Conservation (phyloP, 2,797 vertebrate species). For the Naso thynnoides region DNA sequence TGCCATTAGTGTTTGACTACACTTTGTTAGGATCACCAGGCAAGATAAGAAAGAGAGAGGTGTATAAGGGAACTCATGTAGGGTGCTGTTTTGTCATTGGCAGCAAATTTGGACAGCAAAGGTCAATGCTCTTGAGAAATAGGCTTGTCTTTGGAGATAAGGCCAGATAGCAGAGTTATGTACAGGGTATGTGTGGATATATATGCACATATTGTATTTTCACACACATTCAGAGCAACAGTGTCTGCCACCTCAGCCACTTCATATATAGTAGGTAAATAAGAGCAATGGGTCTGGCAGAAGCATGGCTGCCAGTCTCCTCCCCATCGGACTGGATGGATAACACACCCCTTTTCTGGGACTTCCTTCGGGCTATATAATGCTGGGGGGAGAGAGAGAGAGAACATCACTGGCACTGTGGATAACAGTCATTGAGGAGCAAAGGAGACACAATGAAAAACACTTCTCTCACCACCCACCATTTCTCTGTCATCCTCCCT, state of each 20-base stretch:
- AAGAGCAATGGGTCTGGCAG: background rate
- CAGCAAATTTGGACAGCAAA: slow-evolving; percentile 50
- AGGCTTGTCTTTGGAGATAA: slow-evolving; percentile 57
- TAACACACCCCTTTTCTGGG: background rate
- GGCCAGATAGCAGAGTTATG: slow-evolving; percentile 43
- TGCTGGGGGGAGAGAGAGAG: background rate
- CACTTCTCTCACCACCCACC: slow-evolving; percentile 62
- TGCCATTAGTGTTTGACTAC: slow-evolving; percentile 45
- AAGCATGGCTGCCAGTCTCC: slow-evolving; percentile 7
- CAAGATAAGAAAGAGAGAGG: slow-evolving; percentile 49
- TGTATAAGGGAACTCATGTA: slow-evolving; percentile 26
- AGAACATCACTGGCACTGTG: slow-evolving; percentile 42
- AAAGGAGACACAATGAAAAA: slow-evolving; percentile 50
- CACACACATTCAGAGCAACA: slow-evolving; percentile 14
- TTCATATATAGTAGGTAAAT: background rate
- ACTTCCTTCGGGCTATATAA: slow-evolving; percentile 11
- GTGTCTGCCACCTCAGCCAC: background rate
- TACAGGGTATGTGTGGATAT: slow-evolving; percentile 26
- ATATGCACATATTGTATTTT: slow-evolving; percentile 35
- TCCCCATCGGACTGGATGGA: slow-evolving; percentile 7
- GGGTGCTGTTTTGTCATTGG: slow-evolving; percentile 46
- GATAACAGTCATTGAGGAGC: slow-evolving; percentile 49
- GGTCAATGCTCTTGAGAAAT: slow-evolving; percentile 63
- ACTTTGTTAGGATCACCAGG: slow-evolving; percentile 60
- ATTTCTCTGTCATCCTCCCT: slow-evolving; percentile 60